Base-by-base conservation (phyloP, 1,140 invertebrate species). In the Delia radicum region DNA sequence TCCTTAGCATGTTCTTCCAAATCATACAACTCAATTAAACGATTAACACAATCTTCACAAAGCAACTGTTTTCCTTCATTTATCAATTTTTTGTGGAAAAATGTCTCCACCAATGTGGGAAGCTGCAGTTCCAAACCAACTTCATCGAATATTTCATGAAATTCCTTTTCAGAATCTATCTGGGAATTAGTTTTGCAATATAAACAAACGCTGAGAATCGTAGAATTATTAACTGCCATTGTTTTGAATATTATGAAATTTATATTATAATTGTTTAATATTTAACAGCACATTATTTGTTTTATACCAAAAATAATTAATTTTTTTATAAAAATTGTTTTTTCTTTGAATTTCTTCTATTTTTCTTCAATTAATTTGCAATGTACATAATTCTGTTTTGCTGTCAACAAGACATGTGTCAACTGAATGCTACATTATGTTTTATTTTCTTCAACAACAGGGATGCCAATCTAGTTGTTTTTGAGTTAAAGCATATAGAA, bases 131-230 rank as follows among this genome's bases (percentile, higher is more conserved):
- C 65, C 5, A 78, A 33, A 26, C 83, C 82, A 6, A 81, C 77
- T 73, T 81, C 81, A 77, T 84, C 81, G 42, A 81, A 84, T 61
- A 84, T 83, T 31, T 82, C 79, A 24, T 83, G 81, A 77, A 81
- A 84, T 80, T 69, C 78, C 29, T 69, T 24, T 69, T 21, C 6
- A 21, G 6, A 48, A 79, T 74, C 48, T 24, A 0, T 21, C 48
- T 55, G n/a, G 2, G 48, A 55, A 7, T n/a, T 55, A 21, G 29
- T 69, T 33, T 69, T 69, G 29, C 65, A 69, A 69, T 33, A 69
- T 69, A 69, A 69, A 21, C 65, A 69, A 24, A 33, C 13, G 21
- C 65, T 69, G 29, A 18, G 4, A 8, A 29, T 3, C 37, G n/a
- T 27, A 7, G n/a, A 18, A 69, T 10, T 31, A 69, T 33, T 33